Evolutionary conservation across 2,113 vertebrate genomes (phyloP).

Genomic region (Perccottus glenii): DNA sequence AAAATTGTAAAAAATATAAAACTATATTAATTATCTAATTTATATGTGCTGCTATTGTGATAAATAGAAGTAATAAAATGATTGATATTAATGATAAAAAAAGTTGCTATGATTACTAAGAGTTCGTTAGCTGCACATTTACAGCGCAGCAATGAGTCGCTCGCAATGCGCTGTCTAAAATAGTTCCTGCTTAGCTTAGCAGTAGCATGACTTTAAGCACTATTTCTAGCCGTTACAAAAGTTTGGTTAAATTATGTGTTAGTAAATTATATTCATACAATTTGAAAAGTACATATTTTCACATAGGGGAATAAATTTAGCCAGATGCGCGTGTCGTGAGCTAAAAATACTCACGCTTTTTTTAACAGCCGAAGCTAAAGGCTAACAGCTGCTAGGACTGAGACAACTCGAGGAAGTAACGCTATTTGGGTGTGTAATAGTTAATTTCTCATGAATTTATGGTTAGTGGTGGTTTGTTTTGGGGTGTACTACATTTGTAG

Average conservation of each 20-base stretch:
- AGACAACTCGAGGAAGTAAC: background rate
- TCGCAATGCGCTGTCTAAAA: background rate
- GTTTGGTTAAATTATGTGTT: background rate
- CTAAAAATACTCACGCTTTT: slow-evolving; percentile 5
- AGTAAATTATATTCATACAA: too few relatives aligned
- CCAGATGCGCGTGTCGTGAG: background rate
- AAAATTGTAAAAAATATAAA: too few relatives aligned
- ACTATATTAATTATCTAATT: too few relatives aligned
- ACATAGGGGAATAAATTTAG: background rate
- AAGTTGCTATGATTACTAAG: too few relatives aligned
- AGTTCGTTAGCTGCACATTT: too few relatives aligned
- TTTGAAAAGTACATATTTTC: background rate
- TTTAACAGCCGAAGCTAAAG: background rate
- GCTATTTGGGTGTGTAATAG: background rate
- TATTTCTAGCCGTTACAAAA: background rate
- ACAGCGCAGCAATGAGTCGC: background rate
- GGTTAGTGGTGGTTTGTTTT: background rate
- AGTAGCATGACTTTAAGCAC: background rate
- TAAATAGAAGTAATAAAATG: too few relatives aligned
- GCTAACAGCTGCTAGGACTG: background rate
- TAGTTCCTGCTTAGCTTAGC: slow-evolving; percentile 8
- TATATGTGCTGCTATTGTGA: too few relatives aligned
- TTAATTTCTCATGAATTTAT: background rate
- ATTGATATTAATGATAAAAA: too few relatives aligned
- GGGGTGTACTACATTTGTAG: too few relatives aligned